Conservation (phyloP, 2,797 vertebrate genomes). For the Poliocrania exsul region DNA sequence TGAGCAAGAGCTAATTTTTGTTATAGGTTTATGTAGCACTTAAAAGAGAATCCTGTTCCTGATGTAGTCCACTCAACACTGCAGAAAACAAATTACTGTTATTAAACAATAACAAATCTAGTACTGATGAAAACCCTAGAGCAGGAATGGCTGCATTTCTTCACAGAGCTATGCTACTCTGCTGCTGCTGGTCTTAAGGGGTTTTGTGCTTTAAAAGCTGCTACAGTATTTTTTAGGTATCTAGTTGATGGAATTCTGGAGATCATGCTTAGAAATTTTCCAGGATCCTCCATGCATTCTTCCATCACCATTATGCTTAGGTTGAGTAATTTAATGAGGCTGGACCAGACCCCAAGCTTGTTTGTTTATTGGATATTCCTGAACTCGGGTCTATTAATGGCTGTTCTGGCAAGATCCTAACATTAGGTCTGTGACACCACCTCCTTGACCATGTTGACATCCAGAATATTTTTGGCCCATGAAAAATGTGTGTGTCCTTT, state of each 20-base stretch:
- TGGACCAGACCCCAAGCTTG: background rate
- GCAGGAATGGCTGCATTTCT: background rate
- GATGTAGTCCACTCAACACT: background rate
- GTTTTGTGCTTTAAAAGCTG: background rate
- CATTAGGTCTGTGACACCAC: background rate
- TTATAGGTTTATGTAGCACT: conserved; percentile 32
- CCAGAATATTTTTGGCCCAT: background rate
- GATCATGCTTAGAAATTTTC: background rate
- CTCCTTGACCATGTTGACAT: background rate
- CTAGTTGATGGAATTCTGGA: background rate
- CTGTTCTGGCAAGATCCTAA: background rate
- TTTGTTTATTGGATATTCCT: background rate
- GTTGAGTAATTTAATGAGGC: background rate
- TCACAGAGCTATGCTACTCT: background rate
- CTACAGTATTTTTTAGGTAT: background rate
- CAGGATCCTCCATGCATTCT: background rate
- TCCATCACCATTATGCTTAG: background rate
- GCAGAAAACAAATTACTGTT: background rate
- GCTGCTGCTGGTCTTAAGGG: background rate
- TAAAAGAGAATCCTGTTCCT: conserved; percentile 15
- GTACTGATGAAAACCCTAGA: conserved; percentile 1
- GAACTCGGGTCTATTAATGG: background rate
- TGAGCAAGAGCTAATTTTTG: conserved; percentile 36
- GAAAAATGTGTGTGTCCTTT: background rate
- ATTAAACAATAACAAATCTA: background rate